Base-by-base conservation (phyloP, 2,797 vertebrate genomes). In the Crax fasciolata region DNA sequence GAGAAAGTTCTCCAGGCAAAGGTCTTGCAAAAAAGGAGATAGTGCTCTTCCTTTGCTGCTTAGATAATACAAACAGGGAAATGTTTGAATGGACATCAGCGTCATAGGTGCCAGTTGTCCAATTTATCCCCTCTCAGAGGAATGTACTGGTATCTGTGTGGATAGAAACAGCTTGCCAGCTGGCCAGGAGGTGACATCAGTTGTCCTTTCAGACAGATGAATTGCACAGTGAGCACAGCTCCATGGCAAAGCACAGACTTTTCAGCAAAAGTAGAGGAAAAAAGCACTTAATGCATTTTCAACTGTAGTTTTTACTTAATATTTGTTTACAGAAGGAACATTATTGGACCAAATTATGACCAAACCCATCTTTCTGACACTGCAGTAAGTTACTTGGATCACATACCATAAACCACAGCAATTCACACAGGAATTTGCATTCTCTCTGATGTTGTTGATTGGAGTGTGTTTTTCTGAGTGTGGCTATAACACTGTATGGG, bases 121-220 rank as follows among this genome's bases (percentile, higher is more conserved):
- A 83, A 94, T 92, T 95, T 93, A 82, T 83, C 87, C 82, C 43
- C 49, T 88, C 94, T 87, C 79, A 38, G 61, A 94, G 96, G 89
- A 96, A 57, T 4, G 7, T 23, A 3, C 67, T 93, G 93, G 94
- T 74, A 9, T 87, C 84, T 75, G 49, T 84, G 74, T 54, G 66
- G 55, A 68, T 9, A 48, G 65, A 63, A 70, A 77, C 86, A 94
- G 88, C 89, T 89, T 95, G 96, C 96, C 96, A 97, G 95, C 96
- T 97, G 97, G 95, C 94, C 94, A 91, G 76, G 75, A 79, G 87
- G 86, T 84, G 92, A 92, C 80, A 90, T 92, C 96, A 91, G 96
- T 90, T 97, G 87, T 93, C 91, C 84, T 94, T 88, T 81, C 95
- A 91, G 68, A 63, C 70, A 94, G 92, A 97, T 93, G 94, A 96